Conservation (phyloP, 35 echinoderm and acorn worm species). For the Lytechinus pictus region DNA sequence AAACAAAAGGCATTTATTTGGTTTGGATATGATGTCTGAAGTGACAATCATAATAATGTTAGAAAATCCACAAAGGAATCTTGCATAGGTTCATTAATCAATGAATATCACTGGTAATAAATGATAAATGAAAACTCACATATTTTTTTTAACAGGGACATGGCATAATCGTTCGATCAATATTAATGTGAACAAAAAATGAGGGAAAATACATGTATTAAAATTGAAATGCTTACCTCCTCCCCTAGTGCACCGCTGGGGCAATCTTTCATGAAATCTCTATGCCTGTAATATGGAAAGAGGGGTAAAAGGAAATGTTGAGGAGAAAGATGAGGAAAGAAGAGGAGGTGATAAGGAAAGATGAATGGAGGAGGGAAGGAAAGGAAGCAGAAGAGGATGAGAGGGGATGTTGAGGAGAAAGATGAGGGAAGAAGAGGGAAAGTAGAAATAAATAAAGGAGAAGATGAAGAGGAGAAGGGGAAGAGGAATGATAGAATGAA, state of each 20-base stretch:
- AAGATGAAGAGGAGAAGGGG: not conserved
- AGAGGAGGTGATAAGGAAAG: not conserved
- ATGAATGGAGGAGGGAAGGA: not conserved
- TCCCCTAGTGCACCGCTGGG: constrained; percentile 94
- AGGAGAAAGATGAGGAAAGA: not conserved
- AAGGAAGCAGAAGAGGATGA: not conserved
- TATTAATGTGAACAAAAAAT: no score
- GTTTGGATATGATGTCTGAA: no score
- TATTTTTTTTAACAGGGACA: no score
- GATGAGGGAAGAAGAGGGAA: not conserved
- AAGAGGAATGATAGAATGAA: not conserved
- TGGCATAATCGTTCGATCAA: no score
- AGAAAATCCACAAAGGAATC: no score
- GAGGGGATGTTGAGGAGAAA: not conserved
- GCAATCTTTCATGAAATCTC: constrained; percentile 99
- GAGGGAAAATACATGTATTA: not conserved
- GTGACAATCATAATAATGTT: no score
- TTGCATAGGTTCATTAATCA: no score
- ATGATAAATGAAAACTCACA: no score
- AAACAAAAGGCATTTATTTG: no score
- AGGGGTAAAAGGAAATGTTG: not conserved
- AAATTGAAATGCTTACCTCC: constrained; percentile 78
- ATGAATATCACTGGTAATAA: no score
- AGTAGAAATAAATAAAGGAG: not conserved
- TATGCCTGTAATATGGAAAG: constrained; percentile 76